Evolutionary conservation across 2,113 vertebrate genomes (phyloP), one percentile per base, ranked within the genome.

Genomic region (Saimiri boliviensis): DNA sequence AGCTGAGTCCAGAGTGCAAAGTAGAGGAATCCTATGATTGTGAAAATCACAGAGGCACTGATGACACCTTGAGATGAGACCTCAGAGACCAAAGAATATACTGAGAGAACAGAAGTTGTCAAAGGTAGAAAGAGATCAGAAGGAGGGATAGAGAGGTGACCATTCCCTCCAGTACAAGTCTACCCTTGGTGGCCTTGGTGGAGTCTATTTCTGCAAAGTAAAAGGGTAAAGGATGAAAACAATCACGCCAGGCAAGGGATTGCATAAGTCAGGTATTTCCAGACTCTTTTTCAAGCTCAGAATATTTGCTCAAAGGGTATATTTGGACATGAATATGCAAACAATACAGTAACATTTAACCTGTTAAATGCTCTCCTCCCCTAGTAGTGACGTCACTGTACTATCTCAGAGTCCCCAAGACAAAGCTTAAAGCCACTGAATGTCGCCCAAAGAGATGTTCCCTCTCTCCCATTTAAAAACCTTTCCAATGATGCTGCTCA

Each of bases 381-480:
- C 32, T 30, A 85, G 42, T 37, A 85, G 63, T 32, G 32, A 49
- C 13, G 40, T 87, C 23, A 27, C 32, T 35, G 2, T 21, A 56
- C 16, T 52, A 74, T 6, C n/a, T 60, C 83, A 35, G 49, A 17
- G 13, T 80, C 23, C 20, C 52, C 66, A 81, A 81, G 70, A n/a
- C 23, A 60, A 90, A 96, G 25, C 73, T 93, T 82, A 91, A 95
- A 95, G 82, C 35, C 37, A 91, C 56, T 60, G 30, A 35, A 89
- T 76, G 49, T 91, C 54, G 89, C 74, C 70, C 37, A 63, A 86
- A 95, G 45, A 77, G 9, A 49, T 71, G 5, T 60, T 86, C 86
- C 42, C 58, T 95, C 52, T 45, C 16, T 40, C n/a, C 25, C 20
- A 58, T 89, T 87, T 60, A 74, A 92, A 68, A 89, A 40, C 7